Evolutionary conservation across 2,888 invertebrate species (phyloP).

Genomic region (Drosophila austrosaltans): DNA sequence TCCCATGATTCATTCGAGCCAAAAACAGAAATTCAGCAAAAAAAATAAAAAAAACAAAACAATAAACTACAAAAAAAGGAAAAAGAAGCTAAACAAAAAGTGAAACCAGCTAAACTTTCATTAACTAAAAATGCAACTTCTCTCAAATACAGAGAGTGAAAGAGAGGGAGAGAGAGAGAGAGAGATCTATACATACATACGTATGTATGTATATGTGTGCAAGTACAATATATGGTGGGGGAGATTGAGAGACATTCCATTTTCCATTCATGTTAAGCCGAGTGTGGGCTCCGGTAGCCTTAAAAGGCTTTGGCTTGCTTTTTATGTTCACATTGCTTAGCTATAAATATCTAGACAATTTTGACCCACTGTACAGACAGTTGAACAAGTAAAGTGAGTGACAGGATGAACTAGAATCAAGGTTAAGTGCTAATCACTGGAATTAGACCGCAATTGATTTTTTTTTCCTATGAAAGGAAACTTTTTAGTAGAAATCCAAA

Average conservation of each 20-base stretch:
- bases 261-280: conserved; percentile 26
- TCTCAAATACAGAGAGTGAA: neutral
- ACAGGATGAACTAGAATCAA: too few relatives aligned
- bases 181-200: neutral
- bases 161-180: neutral
- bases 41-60: neutral
- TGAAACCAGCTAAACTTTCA: conserved; percentile 35
- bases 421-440: too few relatives aligned
- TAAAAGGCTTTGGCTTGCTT: conserved; percentile 27
- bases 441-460: too few relatives aligned
- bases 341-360: neutral
- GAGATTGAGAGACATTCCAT: conserved; percentile 10
- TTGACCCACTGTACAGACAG: neutral
- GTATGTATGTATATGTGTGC: neutral
- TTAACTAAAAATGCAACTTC: conserved; percentile 24
- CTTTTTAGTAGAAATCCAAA: neutral
- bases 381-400: neutral
- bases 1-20: conserved; percentile 26
- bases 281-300: conserved; percentile 37
- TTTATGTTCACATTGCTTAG: neutral
- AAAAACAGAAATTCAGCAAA: conserved; percentile 17
- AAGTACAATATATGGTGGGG: neutral
- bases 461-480: neutral
- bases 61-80: too few relatives aligned
- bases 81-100: conserved; percentile 23